phyloP scores from a whole-genome alignment of 2,113 vertebrate genomes.

The Percopsis transmontana region DNA sequence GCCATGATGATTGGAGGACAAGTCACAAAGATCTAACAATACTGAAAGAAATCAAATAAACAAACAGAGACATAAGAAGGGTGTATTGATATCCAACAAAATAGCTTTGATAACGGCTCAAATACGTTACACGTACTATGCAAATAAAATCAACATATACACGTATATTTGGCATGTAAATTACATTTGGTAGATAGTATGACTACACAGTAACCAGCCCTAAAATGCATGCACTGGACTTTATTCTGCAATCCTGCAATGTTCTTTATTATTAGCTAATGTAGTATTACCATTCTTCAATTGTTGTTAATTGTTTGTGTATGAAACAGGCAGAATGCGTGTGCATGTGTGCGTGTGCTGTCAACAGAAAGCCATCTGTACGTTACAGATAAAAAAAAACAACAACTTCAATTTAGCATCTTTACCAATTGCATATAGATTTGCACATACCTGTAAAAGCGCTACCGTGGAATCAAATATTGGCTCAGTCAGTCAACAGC shows the following conservation, averaged over 20 bases:
- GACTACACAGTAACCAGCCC: background rate
- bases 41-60: conserved; percentile 47
- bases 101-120: background rate
- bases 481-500: conserved; percentile 58
- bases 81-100: background rate
- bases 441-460: conserved; percentile 62
- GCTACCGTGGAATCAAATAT: conserved; percentile 38
- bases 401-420: conserved; percentile 28
- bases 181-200: background rate
- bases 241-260: background rate
- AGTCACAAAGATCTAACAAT: conserved; percentile 49
- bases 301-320: background rate
- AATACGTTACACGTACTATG: too few species aligned
- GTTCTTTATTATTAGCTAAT: background rate
- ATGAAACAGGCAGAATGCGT: background rate
- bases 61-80: background rate
- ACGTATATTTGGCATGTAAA: background rate
- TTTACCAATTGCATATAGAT: background rate
- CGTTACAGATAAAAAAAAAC: conserved; percentile 52
- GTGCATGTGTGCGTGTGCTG: background rate
- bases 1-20: conserved; percentile 83
- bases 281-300: background rate
- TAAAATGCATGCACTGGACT: background rate
- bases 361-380: conserved; percentile 17
- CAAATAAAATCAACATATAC: too few species aligned